phyloP scores from a whole-genome alignment of 2,113 vertebrate genomes.

The Gallinago undulata region DNA sequence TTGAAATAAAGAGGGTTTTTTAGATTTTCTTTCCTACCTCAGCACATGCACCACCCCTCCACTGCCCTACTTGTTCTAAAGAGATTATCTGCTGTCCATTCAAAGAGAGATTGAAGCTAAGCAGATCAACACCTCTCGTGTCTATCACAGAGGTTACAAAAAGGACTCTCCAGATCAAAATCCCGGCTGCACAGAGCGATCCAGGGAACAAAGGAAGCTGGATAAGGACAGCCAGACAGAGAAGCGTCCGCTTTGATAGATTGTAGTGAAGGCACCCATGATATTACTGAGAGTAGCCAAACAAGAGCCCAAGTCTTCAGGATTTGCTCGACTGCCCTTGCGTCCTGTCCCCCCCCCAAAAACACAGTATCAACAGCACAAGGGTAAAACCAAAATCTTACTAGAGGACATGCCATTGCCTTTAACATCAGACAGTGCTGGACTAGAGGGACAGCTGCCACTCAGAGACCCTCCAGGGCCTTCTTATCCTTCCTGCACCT shows the following conservation, averaged over 20 bases:
- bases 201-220: not conserved
- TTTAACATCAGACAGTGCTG: not conserved
- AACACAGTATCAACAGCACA: not conserved
- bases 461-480: not conserved
- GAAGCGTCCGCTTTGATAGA: not conserved
- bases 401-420: not conserved
- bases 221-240: not conserved
- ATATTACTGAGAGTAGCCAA: not conserved
- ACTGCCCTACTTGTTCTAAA: slow-evolving; percentile 78
- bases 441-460: not conserved
- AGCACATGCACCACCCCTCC: not conserved
- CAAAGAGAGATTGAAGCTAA: slow-evolving; percentile 84
- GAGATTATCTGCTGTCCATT: slow-evolving; percentile 81
- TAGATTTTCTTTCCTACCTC: not conserved
- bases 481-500: not conserved
- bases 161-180: slow-evolving; percentile 46
- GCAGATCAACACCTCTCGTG: slow-evolving; percentile 77
- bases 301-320: not conserved
- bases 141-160: slow-evolving; percentile 63
- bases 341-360: not conserved
- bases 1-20: accelerated
- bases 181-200: not conserved
- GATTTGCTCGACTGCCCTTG: not conserved
- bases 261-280: not conserved
- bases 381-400: not conserved